Conservation (phyloP, 2,888 invertebrate species). For the Lysandra coridon region DNA sequence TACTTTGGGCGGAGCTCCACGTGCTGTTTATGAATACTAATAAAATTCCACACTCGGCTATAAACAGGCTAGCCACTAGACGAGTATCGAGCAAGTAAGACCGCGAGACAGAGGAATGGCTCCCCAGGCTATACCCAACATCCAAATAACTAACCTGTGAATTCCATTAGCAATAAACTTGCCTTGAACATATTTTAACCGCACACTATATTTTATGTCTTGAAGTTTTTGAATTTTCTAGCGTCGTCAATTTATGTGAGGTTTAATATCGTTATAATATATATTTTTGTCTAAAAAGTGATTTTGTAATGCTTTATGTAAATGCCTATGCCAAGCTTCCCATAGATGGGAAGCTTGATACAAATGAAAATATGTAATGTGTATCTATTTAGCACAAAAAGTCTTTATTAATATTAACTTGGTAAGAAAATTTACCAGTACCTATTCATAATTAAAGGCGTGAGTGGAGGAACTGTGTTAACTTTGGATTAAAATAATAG, state of each 20-base stretch:
- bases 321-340: too few species aligned
- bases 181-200: slow-evolving; percentile 22
- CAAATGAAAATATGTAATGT: too few species aligned
- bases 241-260: neutral
- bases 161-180: slow-evolving; percentile 30
- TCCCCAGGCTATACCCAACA: slow-evolving; percentile 36
- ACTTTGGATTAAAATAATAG: neutral
- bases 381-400: too few species aligned
- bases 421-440: too few species aligned
- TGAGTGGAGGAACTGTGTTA: too few species aligned
- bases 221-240: slow-evolving; percentile 1
- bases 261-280: neutral
- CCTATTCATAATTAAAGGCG: too few species aligned
- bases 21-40: neutral
- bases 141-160: slow-evolving; percentile 25
- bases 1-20: neutral
- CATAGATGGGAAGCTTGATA: too few species aligned
- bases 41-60: neutral
- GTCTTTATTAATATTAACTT: too few species aligned
- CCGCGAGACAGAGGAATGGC: slow-evolving; percentile 33
- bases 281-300: neutral
- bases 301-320: too few species aligned
- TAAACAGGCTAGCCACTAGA: slow-evolving; percentile 2
- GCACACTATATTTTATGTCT: neutral
- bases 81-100: slow-evolving; percentile 10